A percentile compares a stretch with the other conserved stretches of the same genome.
Evolutionary conservation across 1,140 invertebrate genomes (phyloP).

Genomic region (Dendrolimus kikuchii): DNA sequence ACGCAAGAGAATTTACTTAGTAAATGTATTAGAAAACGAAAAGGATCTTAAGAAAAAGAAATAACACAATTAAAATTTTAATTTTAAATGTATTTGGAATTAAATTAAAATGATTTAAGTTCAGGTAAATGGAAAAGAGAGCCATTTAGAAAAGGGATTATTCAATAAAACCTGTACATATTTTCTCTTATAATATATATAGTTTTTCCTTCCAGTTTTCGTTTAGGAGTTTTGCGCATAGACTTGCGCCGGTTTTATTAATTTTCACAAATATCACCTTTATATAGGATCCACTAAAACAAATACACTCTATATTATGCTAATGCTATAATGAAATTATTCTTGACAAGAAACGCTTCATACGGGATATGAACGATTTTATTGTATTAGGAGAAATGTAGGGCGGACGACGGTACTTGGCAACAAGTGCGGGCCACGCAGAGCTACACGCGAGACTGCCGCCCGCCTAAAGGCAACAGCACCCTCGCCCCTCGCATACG

Average conservation of each 20-base stretch:
- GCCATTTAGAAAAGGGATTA: background rate
- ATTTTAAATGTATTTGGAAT: too few relatives aligned
- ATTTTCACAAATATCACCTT: constrained; percentile 12
- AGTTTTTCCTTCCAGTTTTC: constrained; percentile 27
- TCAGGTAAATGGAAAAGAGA: too few relatives aligned
- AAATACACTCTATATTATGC: constrained; percentile 7
- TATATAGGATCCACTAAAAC: too few relatives aligned
- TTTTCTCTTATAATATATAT: constrained; percentile 3
- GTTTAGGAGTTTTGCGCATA: constrained; percentile 55
- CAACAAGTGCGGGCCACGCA: constrained; percentile 41
- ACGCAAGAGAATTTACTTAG: too few relatives aligned
- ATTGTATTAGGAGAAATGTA: constrained; percentile 1
- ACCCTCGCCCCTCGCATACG: constrained; percentile 24
- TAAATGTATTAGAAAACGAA: too few relatives aligned
- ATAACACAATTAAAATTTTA: too few relatives aligned
- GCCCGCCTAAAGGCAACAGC: constrained; percentile 8
- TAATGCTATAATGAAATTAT: constrained; percentile 7
- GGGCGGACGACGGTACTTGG: constrained; percentile 24
- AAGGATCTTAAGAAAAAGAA: too few relatives aligned
- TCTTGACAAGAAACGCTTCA: constrained; percentile 3
- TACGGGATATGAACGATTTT: too few relatives aligned
- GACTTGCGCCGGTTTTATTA: constrained; percentile 32
- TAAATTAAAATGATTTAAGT: too few relatives aligned
- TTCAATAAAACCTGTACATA: background rate
- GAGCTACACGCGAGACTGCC: constrained; percentile 62